Conservation (phyloP, 2,113 vertebrate genomes). For the Perca fluviatilis region DNA sequence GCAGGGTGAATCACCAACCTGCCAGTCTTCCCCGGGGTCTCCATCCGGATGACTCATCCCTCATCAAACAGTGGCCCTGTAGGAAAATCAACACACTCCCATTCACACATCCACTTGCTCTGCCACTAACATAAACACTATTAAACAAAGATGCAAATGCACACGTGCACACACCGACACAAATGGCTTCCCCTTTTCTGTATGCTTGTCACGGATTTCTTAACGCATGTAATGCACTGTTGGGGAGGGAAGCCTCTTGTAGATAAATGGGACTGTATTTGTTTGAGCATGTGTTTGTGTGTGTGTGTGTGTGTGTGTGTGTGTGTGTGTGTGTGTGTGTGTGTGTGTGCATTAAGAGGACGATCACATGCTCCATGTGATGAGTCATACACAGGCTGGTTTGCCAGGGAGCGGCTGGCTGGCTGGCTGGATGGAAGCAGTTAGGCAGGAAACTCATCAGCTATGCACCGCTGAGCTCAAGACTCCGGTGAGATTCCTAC, state of each 20-base stretch:
- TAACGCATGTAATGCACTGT: constrained; percentile 43
- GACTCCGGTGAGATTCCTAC: constrained; percentile 60
- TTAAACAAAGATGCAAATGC: constrained; percentile 15
- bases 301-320: constrained; percentile 1
- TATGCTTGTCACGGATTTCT: constrained; percentile 61
- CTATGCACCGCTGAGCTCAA: constrained; percentile 66
- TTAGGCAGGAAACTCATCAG: constrained; percentile 74
- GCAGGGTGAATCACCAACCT: constrained; percentile 79
- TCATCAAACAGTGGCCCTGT: constrained; percentile 86
- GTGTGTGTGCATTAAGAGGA: constrained; percentile 45
- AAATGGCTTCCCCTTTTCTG: constrained; percentile 65
- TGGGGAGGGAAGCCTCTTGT: constrained; percentile 66
- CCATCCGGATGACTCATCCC: constrained; percentile 86
- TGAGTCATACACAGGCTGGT: constrained; percentile 76
- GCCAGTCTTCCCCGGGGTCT: constrained; percentile 78
- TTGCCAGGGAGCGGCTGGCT: constrained; percentile 70
- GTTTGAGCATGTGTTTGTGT: background rate
- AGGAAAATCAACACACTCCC: constrained; percentile 81
- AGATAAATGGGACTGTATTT: constrained; percentile 33
- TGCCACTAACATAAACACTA: constrained; percentile 38
- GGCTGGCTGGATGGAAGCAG: constrained; percentile 72
- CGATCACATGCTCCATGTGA: constrained; percentile 72
- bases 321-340: background rate
- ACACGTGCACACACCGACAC: constrained; percentile 11
- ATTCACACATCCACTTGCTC: constrained; percentile 61